Percentiles rank a stretch among this genome's conserved stretches.
These are phyloP conservation scores for Meandrina meandrites DNA, from an alignment of 92 coral and sea anemone genomes.

Conservation along the genomic window DNA sequence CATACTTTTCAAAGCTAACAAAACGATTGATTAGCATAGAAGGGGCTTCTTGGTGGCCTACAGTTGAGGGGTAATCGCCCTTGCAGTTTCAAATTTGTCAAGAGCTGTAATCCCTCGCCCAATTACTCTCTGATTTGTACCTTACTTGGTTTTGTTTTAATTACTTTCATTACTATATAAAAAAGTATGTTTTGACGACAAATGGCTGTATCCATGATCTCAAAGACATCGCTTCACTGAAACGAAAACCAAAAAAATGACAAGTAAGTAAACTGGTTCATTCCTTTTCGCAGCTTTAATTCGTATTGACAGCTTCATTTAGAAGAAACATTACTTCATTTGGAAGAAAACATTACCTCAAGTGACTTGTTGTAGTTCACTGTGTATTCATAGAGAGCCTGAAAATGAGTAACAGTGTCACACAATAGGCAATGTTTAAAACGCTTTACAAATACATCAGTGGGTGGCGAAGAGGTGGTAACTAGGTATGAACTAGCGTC, in stretches of 20 bases:
- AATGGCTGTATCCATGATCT: not conserved
- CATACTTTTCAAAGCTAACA: no score
- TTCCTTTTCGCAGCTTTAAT: not conserved
- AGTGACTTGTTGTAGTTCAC: slow-evolving; percentile 82
- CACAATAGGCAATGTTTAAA: not conserved
- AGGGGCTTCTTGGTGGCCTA: no score
- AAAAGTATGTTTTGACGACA: not conserved
- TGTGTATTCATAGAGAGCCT: slow-evolving; percentile 89
- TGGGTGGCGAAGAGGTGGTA: not conserved
- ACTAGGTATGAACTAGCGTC: not conserved
- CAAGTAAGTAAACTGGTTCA: not conserved
- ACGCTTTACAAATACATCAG: no score
- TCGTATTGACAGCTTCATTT: not conserved
- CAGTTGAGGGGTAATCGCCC: no score
- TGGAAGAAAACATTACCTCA: slow-evolving; percentile 42
- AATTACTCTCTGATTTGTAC: no score
- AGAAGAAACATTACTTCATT: slow-evolving; percentile 40
- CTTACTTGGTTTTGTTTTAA: not conserved
- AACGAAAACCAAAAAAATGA: not conserved
- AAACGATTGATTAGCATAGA: no score
- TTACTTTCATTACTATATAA: not conserved
- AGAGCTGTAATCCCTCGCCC: no score
- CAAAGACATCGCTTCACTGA: slow-evolving; percentile 9
- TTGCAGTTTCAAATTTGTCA: no score
- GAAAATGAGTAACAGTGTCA: not conserved